Conservation (phyloP, 2,113 vertebrate genomes). For the Aleadryas rufinucha region DNA sequence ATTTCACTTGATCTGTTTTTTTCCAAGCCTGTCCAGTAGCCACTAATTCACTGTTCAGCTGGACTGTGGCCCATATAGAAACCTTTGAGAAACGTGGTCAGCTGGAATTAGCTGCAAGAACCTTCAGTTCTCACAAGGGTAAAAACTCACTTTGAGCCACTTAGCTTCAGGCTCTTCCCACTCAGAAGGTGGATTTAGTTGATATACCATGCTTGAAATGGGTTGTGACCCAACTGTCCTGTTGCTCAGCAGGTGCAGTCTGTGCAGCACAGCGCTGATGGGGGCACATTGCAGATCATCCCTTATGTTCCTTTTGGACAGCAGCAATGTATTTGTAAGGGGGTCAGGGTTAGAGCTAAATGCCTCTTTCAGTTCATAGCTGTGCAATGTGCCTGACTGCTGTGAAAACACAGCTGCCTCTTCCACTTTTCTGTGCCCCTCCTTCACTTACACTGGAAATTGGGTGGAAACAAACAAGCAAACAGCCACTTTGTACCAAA, state of each 20-base stretch:
- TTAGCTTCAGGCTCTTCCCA: not conserved
- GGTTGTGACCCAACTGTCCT: not conserved
- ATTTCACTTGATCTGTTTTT: not conserved
- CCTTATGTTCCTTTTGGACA: not conserved
- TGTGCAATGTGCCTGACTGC: not conserved
- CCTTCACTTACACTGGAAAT: not conserved
- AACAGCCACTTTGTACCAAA: not conserved
- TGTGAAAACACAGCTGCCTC: not conserved
- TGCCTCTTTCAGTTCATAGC: not conserved
- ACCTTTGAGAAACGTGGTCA: not conserved
- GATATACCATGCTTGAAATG: fast-evolving
- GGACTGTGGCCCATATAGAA: not conserved
- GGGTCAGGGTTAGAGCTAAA: not conserved
- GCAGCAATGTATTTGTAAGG: not conserved
- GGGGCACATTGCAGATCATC: not conserved
- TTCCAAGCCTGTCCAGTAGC: not conserved
- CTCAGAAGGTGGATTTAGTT: not conserved
- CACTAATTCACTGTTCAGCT: not conserved
- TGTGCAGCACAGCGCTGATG: not conserved
- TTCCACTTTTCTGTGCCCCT: not conserved
- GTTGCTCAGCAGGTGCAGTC: not conserved
- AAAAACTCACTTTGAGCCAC: not conserved
- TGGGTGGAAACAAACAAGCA: not conserved
- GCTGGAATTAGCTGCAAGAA: not conserved
- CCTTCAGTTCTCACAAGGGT: not conserved